Base-by-base conservation (phyloP, 2,888 invertebrate genomes). In the Oegoconia quadripuncta region DNA sequence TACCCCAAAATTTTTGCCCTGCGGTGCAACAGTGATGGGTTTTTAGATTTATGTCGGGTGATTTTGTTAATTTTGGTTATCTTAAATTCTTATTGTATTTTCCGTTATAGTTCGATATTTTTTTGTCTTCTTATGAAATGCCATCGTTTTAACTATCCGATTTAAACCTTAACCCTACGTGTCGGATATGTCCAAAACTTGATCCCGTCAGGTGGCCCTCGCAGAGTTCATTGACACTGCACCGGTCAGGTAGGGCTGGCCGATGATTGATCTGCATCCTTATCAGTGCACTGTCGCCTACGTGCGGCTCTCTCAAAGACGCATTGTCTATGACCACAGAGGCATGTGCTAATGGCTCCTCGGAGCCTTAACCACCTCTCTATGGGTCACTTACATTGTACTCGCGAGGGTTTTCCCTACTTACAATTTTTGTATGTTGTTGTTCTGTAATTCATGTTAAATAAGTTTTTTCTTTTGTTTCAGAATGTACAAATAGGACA, bases 191-290 rank as follows among this genome's bases (percentile, higher is more conserved):
- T 74, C 60, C 51, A 69, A 68, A 76, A 74, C 67, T 76, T 62
- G 72, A 73, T 77, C 68, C 64, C 63, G 77, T 81, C 81, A 79
- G 76, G 77, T 74, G 75, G 67, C 62, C 45, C 37, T 59, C 61
- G 65, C 55, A 52, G 53, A 70, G 86, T 71, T 84, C 86, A 67
- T 71, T 69, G 83, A 76, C 83, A 67, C n/a, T n/a, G n/a, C n/a
- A n/a, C 75, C 76, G 75, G 79, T 74, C 80, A 77, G 84, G 83
- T 77, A 75, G 80, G 81, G 76, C 80, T 64, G 63, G 64, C 59
- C 67, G 70, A 82, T 87, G 87, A 87, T 87, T 84, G 87, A 87
- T 87, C 81, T 80, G 71, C 60, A 59, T 69, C 73, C 82, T 84
- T 86, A 86, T 86, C 87, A 83, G 64, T 60, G 63, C 68, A 63